Percentiles rank a stretch among this genome's conserved stretches.
These are phyloP conservation scores for Amazona vittata DNA, from an alignment of 2,113 vertebrate genomes.

Conservation along the genomic window DNA sequence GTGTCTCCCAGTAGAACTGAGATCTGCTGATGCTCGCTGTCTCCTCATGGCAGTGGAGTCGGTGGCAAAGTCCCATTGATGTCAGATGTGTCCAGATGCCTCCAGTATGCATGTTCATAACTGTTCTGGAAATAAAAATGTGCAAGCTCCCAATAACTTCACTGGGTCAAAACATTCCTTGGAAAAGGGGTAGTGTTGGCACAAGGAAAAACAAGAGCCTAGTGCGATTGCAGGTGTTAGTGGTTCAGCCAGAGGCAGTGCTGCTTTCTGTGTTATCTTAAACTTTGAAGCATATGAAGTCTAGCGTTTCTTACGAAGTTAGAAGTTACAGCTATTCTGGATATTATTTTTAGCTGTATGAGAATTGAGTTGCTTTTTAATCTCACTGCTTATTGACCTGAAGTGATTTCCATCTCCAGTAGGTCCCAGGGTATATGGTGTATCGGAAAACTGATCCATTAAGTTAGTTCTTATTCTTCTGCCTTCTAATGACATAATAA, in stretches of 20 bases:
- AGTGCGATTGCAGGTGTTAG: background rate
- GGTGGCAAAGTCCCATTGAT: background rate
- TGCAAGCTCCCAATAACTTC: background rate
- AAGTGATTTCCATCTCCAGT: background rate
- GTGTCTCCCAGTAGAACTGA: fast-evolving
- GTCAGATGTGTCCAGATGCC: background rate
- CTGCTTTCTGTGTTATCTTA: background rate
- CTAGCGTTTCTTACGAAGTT: background rate
- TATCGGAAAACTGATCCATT: background rate
- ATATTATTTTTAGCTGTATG: background rate
- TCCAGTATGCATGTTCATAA: fast-evolving
- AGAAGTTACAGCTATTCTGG: background rate
- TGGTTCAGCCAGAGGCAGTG: background rate
- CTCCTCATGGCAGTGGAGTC: background rate
- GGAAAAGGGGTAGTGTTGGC: background rate
- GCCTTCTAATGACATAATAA: background rate
- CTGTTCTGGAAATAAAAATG: background rate
- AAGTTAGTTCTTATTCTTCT: background rate
- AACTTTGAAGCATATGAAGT: background rate
- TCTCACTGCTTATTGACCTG: background rate
- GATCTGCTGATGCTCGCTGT: background rate
- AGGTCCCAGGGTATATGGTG: background rate
- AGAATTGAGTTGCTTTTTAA: background rate
- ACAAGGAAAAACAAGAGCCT: background rate
- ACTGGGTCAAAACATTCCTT: background rate